Base-by-base conservation (phyloP, 2,797 vertebrate genomes). In the Pseudomugil gertrudae region DNA sequence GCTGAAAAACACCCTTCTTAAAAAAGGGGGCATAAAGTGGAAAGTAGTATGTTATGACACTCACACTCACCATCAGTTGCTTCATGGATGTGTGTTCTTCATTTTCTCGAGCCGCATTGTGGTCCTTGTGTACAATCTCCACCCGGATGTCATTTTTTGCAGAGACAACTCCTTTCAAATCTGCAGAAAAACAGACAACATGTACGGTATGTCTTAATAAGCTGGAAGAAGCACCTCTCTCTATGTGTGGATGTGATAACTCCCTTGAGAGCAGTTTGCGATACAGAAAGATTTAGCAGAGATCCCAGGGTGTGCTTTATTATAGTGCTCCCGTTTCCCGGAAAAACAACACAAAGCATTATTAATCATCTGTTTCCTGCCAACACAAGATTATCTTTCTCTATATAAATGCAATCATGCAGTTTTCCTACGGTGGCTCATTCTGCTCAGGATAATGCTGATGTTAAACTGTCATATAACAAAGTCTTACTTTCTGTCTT, bases 91-190 rank as follows among this genome's bases (percentile, higher is more conserved):
- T 88, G 79, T 98, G 97, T 15, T 99, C 98, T 77, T 98, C 96
- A 0, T 93, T 92, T 60, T 98, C 97, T 33, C 96, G 90, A 4
- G 95, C 94, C 0, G 96, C 92, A 8, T 96, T 94, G 3, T 98
- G 97, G 86, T 98, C 98, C 87, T 99, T 99, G 92, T 98, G 97
- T 0, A 99, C 97, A 5, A 98, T 99, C 90, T 98, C 97, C 62
- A 99, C 98, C 0, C 98, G 96, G 85, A 99, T 99, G 45, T 99
- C 98, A 1, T 99, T 99, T 92, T 98, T 99, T 62, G 96, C 97
- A 0, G 97, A 98, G 38, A 98, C 97, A 0, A 96, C 97, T 1
- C 98, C 98, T 90, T 99, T 99, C 52, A 98, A 94, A 93, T 98
- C 98, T 99, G 90, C 64, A n/a, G 69, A 81, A 50, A 81, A 85